Base-by-base conservation (phyloP, 2,113 vertebrate genomes). In the Engraulis encrasicolus region DNA sequence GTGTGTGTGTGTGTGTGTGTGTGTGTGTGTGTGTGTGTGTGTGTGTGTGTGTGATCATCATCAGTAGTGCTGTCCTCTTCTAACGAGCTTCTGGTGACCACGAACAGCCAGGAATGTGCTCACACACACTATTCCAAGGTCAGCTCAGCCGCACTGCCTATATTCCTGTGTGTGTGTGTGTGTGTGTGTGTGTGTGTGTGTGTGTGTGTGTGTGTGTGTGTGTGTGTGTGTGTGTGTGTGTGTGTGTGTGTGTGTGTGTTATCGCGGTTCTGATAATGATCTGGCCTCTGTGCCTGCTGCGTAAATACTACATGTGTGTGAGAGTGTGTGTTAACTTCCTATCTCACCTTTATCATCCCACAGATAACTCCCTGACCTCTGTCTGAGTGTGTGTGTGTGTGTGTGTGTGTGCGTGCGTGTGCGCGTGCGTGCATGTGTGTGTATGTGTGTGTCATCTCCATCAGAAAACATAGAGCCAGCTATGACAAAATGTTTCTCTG, bases 341-440 rank as follows among this genome's bases (percentile, higher is more conserved):
- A 78, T 40, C 81, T 86, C 82, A 86, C 84, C 85, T n/a, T 88
- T 88, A 88, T 88, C 84, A 38, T 40, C n/a, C 27, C 82, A 40
- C 20, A 74, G 45, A 87, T 50, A 38, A 38, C 23, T 19, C 81
- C 84, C 82, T 83, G 74, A 81, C 6, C 74, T 4, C n/a, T 66
- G 58, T 66, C 58, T 66, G 23, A 66, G 23, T 66, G 23, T 66
- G 58, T 66, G 58, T 66, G 2, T 11, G 19, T 11, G 12, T 27
- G n/a, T 20, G 18, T 58, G 52, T 58, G 52, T 58, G 12, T 17
- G 50, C 50, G 4, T 52, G 50, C 19, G 50, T 52, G 50, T 52
- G 50, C 12, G 19, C 19, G 12, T 52, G 12, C 19, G 50, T 6
- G 50, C 19, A 2, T 54, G 50, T 19, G 50, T 19, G 6, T 20